Evolutionary conservation across 2,113 vertebrate genomes (phyloP), one percentile per base, ranked within the genome.

Genomic region (Nothobranchius kuhntae): DNA sequence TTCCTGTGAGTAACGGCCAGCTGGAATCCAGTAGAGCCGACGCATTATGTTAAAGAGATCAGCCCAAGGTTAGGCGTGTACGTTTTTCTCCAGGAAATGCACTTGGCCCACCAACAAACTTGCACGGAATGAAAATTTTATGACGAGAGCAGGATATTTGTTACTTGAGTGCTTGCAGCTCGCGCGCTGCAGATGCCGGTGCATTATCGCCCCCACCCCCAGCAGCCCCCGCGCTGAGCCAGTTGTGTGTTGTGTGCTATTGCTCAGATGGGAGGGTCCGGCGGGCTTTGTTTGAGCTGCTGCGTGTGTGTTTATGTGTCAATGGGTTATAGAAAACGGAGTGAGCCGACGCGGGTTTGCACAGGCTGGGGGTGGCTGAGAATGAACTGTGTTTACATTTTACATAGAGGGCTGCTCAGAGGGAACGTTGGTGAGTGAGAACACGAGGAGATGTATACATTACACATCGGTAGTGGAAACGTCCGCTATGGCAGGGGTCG

Each of bases 71-170:
- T 86, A 86, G 86, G 74, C 60, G 68, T 83, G 60, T 56, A 53
- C 60, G 42, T 83, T 75, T 86, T 77, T 85, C 63, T 67, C 70
- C 75, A 44, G 79, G 70, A 77, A 78, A 60, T 76, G 57, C 9
- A 8, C 61, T 61, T 9, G 52, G 35, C 66, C 50, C 68, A 50
- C 70, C 51, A 40, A 59, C 63, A 9, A 67, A 66, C 81, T 73
- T 64, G 53, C 56, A 45, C 9, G 24, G 77, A 72, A 87, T 90
- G 71, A 87, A 89, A 78, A 26, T 83, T 78, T 83, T 67, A 89
- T 89, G 73, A 81, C 51, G 72, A 78, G 76, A 87, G 80, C 65
- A 85, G 72, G 77, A 81, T 84, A 77, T 90, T 86, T 87, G 80
- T 78, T 83, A 68, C 59, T 65, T 80, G 74, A 87, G 86, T 86